Conservation (phyloP, 1,140 invertebrate genomes). For the Macrocentrus cingulum region DNA sequence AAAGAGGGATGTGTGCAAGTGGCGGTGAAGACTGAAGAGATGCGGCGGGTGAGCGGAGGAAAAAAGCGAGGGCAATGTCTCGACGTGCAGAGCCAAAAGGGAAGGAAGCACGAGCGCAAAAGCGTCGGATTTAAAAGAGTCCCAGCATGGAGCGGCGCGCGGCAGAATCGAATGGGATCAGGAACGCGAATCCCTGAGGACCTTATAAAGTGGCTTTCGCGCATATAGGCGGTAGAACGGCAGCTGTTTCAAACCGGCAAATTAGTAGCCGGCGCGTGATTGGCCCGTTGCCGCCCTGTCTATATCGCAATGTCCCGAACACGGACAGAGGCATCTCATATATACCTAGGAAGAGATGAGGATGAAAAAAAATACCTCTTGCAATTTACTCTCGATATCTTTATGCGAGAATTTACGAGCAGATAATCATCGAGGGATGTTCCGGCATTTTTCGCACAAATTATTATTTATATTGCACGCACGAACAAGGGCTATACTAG, state of each 20-base stretch:
- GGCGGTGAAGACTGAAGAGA: slow-evolving; percentile 22
- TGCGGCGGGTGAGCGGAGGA: slow-evolving; percentile 9
- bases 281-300: slow-evolving; percentile 58
- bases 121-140: slow-evolving; percentile 45
- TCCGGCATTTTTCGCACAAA: slow-evolving; percentile 51
- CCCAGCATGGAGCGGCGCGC: slow-evolving; percentile 47
- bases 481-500: slow-evolving; percentile 8
- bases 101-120: slow-evolving; percentile 14
- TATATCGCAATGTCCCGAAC: slow-evolving; percentile 46
- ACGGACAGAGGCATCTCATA: slow-evolving; percentile 19
- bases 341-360: slow-evolving; percentile 8
- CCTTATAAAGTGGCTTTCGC: slow-evolving; percentile 41
- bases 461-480: slow-evolving; percentile 54
- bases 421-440: slow-evolving; percentile 59
- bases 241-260: slow-evolving; percentile 59
- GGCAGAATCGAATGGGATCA: slow-evolving; percentile 49
- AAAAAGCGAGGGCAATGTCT: slow-evolving; percentile 16
- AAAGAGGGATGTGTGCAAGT: slow-evolving; percentile 25
- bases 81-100: slow-evolving; percentile 2
- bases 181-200: slow-evolving; percentile 36
- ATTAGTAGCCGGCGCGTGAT: slow-evolving; percentile 60
- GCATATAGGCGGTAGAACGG: slow-evolving; percentile 54
- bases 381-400: slow-evolving; percentile 60
- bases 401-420: slow-evolving; percentile 57
- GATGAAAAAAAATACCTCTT: slow-evolving; percentile 27